Conservation (phyloP, 2,113 vertebrate genomes). For the Neolamprologus modestus region DNA sequence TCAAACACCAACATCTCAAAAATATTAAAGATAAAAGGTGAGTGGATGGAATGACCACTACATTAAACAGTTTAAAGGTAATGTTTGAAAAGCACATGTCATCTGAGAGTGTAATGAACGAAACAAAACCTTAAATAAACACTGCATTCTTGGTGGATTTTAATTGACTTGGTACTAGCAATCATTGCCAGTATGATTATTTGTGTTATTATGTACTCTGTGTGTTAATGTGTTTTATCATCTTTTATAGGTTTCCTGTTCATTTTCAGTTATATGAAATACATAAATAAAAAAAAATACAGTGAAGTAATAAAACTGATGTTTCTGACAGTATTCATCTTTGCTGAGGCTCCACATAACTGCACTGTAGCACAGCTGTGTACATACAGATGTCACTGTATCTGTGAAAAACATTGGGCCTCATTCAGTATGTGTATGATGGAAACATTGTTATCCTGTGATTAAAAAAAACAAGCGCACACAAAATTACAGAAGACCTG, state of each 20-base stretch:
- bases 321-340: background rate
- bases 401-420: background rate
- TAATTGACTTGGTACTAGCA: background rate
- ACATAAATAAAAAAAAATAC: background rate
- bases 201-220: background rate
- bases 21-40: background rate
- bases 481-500: background rate
- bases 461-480: background rate
- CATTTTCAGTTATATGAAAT: background rate
- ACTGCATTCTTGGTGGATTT: background rate
- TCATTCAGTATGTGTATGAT: background rate
- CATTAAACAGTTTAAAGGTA: background rate
- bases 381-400: background rate
- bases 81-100: background rate
- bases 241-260: background rate
- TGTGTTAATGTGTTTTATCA: background rate
- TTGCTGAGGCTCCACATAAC: background rate
- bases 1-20: background rate
- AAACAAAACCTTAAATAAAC: background rate
- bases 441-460: background rate
- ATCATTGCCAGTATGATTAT: background rate
- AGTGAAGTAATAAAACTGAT: background rate
- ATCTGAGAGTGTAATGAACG: background rate
- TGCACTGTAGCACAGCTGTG: background rate
- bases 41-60: background rate